Conservation (phyloP, 2,888 invertebrate species). For the Orthosia gracilis region DNA sequence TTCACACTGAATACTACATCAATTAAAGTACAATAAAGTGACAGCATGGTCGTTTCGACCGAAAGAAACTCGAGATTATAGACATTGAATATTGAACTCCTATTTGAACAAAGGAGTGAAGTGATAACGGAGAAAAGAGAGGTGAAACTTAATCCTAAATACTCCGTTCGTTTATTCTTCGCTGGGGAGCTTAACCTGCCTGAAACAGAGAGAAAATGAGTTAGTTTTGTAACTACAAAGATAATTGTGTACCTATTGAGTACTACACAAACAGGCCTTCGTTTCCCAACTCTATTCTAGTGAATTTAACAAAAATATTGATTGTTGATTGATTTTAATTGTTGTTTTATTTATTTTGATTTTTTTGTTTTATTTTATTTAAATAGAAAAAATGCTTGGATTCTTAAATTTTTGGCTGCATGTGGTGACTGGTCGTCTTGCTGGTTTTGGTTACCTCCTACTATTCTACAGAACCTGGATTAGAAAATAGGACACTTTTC, state of each 20-base stretch:
- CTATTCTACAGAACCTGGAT: no score
- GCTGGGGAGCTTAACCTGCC: conserved; percentile 1
- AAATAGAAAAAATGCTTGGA: no score
- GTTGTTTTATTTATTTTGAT: no score
- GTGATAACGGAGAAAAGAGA: conserved; percentile 49
- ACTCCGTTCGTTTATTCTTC: not conserved
- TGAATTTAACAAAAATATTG: not conserved
- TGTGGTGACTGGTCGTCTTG: no score
- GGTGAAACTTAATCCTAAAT: conserved; percentile 7
- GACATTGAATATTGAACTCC: conserved; percentile 22
- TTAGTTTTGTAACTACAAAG: conserved; percentile 21
- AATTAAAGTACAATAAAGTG: conserved; percentile 19
- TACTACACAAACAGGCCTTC: conserved; percentile 2
- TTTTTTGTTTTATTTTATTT: no score
- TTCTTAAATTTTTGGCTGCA: no score
- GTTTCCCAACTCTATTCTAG: conserved; percentile 16
- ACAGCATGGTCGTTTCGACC: conserved; percentile 35
- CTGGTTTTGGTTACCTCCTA: no score
- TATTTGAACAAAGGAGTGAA: conserved; percentile 17
- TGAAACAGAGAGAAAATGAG: conserved; percentile 15
- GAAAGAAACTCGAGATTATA: conserved; percentile 6
- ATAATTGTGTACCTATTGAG: not conserved
- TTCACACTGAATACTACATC: conserved; percentile 9
- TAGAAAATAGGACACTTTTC: no score
- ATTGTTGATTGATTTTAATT: no score